phyloP scores from a whole-genome alignment of 2,113 vertebrate species.

The Poicephalus gulielmi region DNA sequence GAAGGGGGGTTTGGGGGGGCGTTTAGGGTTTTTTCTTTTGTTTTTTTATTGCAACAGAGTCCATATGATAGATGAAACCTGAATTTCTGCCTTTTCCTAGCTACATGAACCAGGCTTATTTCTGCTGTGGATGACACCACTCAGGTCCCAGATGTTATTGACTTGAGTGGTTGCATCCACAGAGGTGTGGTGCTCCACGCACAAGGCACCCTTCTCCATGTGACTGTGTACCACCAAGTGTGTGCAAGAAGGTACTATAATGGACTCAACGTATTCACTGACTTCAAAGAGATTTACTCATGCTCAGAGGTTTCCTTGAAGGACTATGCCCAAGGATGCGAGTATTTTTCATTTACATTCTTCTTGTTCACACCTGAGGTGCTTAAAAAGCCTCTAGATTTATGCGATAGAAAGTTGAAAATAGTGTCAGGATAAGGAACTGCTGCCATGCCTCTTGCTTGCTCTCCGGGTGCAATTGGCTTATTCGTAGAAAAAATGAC shows the following conservation, averaged over 20 bases:
- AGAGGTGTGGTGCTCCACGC: accelerated
- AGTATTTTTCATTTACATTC: background rate
- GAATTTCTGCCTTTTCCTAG: background rate
- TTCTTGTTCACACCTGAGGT: background rate
- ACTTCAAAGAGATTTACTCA: background rate
- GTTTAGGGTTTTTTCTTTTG: background rate
- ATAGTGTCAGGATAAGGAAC: background rate
- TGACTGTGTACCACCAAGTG: background rate
- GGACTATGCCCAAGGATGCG: background rate
- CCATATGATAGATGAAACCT: background rate
- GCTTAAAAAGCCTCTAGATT: background rate
- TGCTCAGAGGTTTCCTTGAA: background rate
- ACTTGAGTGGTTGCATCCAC: background rate
- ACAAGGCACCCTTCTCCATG: accelerated
- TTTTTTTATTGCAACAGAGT: background rate
- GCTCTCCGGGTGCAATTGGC: background rate
- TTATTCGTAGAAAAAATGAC: background rate
- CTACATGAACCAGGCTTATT: background rate
- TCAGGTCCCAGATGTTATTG: accelerated
- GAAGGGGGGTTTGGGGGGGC: too few species aligned
- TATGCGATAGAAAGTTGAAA: background rate
- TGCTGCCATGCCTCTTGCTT: background rate
- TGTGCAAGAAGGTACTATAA: background rate
- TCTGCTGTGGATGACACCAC: background rate
- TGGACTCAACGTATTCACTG: accelerated